phyloP scores from a whole-genome alignment of 2,888 invertebrate genomes.

The Disparrhopalites patrizii region DNA sequence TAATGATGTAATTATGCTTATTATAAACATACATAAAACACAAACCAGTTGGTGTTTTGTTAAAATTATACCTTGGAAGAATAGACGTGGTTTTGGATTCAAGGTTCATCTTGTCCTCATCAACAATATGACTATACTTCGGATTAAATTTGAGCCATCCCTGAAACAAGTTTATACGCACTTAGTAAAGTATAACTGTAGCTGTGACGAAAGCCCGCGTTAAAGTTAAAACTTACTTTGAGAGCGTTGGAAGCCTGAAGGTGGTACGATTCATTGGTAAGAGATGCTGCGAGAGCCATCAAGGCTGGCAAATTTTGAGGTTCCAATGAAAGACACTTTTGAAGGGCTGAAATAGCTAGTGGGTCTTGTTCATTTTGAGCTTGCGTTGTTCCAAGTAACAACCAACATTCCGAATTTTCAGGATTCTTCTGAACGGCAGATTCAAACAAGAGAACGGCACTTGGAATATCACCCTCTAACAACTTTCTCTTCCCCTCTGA shows the following conservation, averaged over 20 bases:
- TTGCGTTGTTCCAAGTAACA: slow-evolving; percentile 81
- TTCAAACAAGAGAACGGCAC: slow-evolving; percentile 94
- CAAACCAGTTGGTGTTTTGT: not conserved
- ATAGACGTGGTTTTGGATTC: slow-evolving; percentile 32
- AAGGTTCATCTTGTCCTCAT: slow-evolving; percentile 38
- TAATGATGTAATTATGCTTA: not conserved
- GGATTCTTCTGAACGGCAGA: slow-evolving; percentile 83
- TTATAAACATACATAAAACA: not conserved
- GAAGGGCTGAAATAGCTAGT: slow-evolving; percentile 84
- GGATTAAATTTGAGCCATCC: slow-evolving; percentile 51
- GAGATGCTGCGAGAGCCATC: slow-evolving; percentile 87
- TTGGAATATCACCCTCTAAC: slow-evolving; percentile 83
- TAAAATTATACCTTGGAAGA: slow-evolving; percentile 34
- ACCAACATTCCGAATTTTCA: slow-evolving; percentile 78
- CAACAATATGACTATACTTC: slow-evolving; percentile 52
- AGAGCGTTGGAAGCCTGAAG: slow-evolving; percentile 82
- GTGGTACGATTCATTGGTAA: slow-evolving; percentile 92
- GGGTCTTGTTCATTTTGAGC: slow-evolving; percentile 98
- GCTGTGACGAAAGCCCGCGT: not conserved
- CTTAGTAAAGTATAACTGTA: not conserved
- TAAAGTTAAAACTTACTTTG: slow-evolving; percentile 50
- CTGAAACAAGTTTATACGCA: slow-evolving; percentile 32
- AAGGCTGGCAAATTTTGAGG: slow-evolving; percentile 76
- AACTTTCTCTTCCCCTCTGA: slow-evolving; percentile 80
- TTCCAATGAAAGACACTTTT: slow-evolving; percentile 73